Evolutionary conservation across 2,888 invertebrate genomes (phyloP), one percentile per base, ranked within the genome.

Genomic region (Stenolophus ochropezus): DNA sequence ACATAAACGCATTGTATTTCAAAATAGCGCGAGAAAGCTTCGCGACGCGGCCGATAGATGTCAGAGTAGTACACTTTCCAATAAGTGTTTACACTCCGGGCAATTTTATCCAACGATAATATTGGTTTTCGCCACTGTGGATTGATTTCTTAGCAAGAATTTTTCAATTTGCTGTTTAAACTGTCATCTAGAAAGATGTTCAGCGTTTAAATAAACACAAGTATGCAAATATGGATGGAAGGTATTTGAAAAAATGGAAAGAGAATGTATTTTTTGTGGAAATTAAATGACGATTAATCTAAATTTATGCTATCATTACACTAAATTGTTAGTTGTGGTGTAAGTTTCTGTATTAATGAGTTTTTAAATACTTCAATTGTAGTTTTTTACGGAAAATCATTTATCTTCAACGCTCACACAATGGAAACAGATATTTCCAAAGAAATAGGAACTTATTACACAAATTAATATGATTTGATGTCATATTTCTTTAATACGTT

Each of bases 41-140:
- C 65, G 6, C 18, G 5, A 18, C 14, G 3, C 18, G 18, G 6
- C 14, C 33, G 18, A 27, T 69, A 76, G 76, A 76, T 76, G 76
- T 20, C 76, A 56, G 27, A 61, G 61, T 2, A 21, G 61, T 16
- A 69, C 25, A 14, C 65, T 69, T 69, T 69, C 42, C 33, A 69
- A 16, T 27, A 23, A 33, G 65, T 25, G 33, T 33, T 27, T 69
- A 18, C 27, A 33, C 65, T 18, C 27, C 18, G 33, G 33, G 61
- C 23, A 61, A 61, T 61, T 61, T 61, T 61, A 61, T 61, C n/a
- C 23, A 61, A 69, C 33, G 65, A 69, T 69, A 69, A 69, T 69
- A 69, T 69, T 69, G 27, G 33, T 33, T 16, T 69, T 69, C 33
- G 65, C 65, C 65, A 69, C 65, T 69, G 65, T 14, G 11, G 65